Conservation (phyloP, 2,797 vertebrate genomes). For the Platalea minor region DNA sequence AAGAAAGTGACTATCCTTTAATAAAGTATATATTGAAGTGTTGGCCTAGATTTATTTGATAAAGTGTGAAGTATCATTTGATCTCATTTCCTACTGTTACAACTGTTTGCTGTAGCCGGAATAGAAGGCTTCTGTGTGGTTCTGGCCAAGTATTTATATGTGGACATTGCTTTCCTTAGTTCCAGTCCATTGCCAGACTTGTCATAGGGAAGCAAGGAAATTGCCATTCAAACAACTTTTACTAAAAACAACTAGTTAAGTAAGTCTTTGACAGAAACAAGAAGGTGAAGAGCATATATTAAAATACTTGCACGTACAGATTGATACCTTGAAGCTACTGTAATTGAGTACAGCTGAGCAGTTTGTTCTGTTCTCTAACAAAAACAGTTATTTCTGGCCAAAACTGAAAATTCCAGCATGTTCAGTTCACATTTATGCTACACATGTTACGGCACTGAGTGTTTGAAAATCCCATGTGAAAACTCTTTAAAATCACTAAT, state of each 20-base stretch:
- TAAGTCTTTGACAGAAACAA: constrained; percentile 5
- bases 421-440: not conserved
- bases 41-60: not conserved
- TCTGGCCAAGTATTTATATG: not conserved
- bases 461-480: not conserved
- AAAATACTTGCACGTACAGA: not conserved
- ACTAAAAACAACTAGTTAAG: not conserved
- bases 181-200: not conserved
- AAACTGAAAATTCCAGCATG: not conserved
- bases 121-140: not conserved
- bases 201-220: not conserved
- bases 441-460: not conserved
- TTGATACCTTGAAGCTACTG: not conserved
- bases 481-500: not conserved
- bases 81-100: not conserved
- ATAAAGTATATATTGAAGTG: not conserved
- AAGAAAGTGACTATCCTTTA: not conserved
- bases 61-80: not conserved
- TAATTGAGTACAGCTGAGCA: not conserved
- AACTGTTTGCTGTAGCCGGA: not conserved
- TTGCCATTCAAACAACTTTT: constrained; percentile 24
- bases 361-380: not conserved
- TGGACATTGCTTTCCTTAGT: not conserved
- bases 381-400: not conserved
- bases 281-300: not conserved